phyloP scores from a whole-genome alignment of 1,140 invertebrate genomes.

The Stegodyphus dumicola region DNA sequence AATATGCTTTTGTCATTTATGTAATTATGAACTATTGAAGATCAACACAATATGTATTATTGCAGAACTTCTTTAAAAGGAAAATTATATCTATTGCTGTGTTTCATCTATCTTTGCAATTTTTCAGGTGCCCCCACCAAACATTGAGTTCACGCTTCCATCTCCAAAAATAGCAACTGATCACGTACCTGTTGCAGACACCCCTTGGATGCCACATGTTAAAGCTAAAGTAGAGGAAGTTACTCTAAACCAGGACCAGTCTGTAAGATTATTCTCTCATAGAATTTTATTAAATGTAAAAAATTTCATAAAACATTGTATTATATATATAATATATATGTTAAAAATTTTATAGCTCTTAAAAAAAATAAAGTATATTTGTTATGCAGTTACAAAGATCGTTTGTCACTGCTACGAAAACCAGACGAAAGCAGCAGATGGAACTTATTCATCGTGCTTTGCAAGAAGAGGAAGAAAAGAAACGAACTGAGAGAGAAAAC shows the following conservation, averaged over 20 bases:
- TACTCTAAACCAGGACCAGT: conserved; percentile 97
- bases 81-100: no score
- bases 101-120: no score
- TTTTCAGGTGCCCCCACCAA: conserved; percentile 86
- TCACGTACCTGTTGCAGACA: conserved; percentile 93
- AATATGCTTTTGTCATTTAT: no score
- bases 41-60: no score
- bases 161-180: conserved; percentile 98
- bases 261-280: conserved; percentile 73
- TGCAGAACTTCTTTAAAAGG: no score
- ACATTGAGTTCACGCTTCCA: conserved; percentile 98
- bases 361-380: no score
- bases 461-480: conserved; percentile 95
- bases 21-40: no score
- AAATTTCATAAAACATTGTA: no score
- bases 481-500: conserved; percentile 91
- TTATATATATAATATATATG: no score
- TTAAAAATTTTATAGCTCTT: no score
- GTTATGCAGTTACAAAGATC: conserved; percentile 78
- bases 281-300: no score
- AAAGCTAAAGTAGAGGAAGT: conserved; percentile 99
- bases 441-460: conserved; percentile 95
- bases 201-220: conserved; percentile 97
- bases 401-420: conserved; percentile 97
- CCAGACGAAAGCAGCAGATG: conserved; percentile 97